A percentile compares a stretch with the other conserved stretches of the same genome.
phyloP scores from a whole-genome alignment of 2,888 invertebrate genomes.

The Thymelicus sylvestris region DNA sequence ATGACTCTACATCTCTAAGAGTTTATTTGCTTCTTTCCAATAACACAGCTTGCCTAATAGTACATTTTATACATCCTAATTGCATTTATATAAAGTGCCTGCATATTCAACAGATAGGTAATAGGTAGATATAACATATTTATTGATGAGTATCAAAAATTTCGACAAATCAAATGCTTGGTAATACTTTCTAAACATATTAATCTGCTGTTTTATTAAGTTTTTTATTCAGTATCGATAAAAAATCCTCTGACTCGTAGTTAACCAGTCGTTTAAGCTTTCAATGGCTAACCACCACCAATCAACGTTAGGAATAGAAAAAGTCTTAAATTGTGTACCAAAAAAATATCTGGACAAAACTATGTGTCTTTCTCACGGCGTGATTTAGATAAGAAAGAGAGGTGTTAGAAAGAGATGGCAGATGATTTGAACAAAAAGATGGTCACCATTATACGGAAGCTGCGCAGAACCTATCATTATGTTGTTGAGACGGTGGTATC shows the following conservation, averaged over 20 bases:
- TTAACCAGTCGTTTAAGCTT: slow-evolving; percentile 5
- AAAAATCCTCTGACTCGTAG: neutral
- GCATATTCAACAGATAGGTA: no score
- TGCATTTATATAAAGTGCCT: no score
- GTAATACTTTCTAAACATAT: no score
- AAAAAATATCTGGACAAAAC: slow-evolving; percentile 9
- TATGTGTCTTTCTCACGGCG: slow-evolving; percentile 15
- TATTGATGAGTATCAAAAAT: no score
- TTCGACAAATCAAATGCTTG: no score
- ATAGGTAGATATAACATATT: no score
- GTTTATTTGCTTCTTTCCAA: no score
- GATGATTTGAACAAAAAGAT: slow-evolving; percentile 49
- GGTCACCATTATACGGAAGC: slow-evolving; percentile 50
- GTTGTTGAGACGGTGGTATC: slow-evolving; percentile 50
- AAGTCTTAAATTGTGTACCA: slow-evolving; percentile 6
- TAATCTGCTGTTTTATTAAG: neutral
- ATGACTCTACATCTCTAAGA: no score
- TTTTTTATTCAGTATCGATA: neutral
- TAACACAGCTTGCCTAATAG: no score
- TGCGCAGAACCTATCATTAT: slow-evolving; percentile 47
- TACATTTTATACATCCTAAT: no score
- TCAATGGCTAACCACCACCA: slow-evolving; percentile 4
- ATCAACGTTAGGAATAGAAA: neutral
- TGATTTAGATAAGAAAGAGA: slow-evolving; percentile 4
- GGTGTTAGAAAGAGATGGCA: slow-evolving; percentile 42